A percentile compares a stretch with the other conserved stretches of the same genome.
Conservation (phyloP, 2,888 invertebrate species). For the Altica lythri region DNA sequence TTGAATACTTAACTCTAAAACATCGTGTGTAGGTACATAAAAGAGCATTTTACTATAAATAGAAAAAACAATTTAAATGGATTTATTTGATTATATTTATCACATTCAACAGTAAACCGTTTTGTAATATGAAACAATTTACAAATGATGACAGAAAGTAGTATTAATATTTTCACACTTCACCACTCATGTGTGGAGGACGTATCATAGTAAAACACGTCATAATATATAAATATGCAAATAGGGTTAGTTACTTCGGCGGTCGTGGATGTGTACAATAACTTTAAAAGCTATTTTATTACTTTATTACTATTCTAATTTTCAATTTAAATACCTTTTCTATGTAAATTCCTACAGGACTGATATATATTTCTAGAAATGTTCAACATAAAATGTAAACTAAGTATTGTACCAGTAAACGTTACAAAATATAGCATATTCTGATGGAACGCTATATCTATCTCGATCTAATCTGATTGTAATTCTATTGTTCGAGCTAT, state of each 20-base stretch:
- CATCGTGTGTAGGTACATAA: not conserved
- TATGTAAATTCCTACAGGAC: constrained; percentile 54
- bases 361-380: constrained; percentile 53
- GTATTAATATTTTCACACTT: constrained; percentile 53
- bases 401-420: constrained; percentile 44
- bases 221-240: constrained; percentile 52
- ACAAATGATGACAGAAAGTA: constrained; percentile 44
- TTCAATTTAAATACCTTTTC: constrained; percentile 56
- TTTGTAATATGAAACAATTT: constrained; percentile 34
- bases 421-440: constrained; percentile 19
- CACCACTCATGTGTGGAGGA: constrained; percentile 52
- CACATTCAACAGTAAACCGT: constrained; percentile 30
- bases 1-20: not conserved
- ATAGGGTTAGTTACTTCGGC: constrained; percentile 50
- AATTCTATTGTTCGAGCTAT: constrained; percentile 19
- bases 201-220: constrained; percentile 50
- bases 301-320: constrained; percentile 57
- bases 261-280: constrained; percentile 51
- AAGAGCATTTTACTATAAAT: no score
- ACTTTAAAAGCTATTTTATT: constrained; percentile 56
- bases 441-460: constrained; percentile 1
- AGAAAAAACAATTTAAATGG: no score
- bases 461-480: constrained; percentile 23
- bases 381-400: constrained; percentile 51
- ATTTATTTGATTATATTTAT: no score